Percentiles rank a stretch among this genome's conserved stretches.
Conservation (phyloP, 2,888 invertebrate genomes). For the Andrena hattorfiana region DNA sequence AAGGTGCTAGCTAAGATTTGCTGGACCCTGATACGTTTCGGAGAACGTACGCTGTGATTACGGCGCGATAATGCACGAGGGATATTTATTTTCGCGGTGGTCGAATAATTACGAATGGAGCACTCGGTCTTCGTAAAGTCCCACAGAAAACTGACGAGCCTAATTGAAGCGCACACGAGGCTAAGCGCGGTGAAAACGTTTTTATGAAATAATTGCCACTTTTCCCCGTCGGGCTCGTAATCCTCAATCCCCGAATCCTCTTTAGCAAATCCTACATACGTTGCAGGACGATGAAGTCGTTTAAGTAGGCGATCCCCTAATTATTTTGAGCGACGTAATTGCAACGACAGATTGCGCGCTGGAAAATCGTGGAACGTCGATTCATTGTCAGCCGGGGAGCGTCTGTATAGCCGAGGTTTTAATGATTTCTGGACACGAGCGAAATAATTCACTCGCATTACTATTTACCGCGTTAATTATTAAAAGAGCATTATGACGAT, state of each 20-base stretch:
- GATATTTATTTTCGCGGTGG: no score
- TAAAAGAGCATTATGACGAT: conserved; percentile 59
- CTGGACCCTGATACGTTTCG: no score
- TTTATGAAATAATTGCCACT: not conserved
- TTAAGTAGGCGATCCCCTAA: conserved; percentile 9
- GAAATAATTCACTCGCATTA: conserved; percentile 53
- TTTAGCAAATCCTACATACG: not conserved
- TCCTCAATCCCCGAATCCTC: not conserved
- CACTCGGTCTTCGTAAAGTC: no score
- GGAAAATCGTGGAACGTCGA: not conserved
- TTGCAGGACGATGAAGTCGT: conserved; percentile 5
- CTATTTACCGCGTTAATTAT: conserved; percentile 60
- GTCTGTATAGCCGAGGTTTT: conserved; percentile 25
- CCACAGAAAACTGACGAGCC: no score
- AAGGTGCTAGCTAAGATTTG: not conserved
- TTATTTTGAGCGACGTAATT: conserved; percentile 32
- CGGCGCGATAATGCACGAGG: no score
- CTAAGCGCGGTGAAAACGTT: no score
- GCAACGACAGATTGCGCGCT: not conserved
- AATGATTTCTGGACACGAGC: conserved; percentile 43
- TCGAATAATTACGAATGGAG: no score
- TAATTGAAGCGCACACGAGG: no score
- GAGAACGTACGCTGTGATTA: no score
- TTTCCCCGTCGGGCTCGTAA: not conserved
- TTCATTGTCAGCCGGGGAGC: not conserved